Evolutionary conservation across 2,113 vertebrate genomes (phyloP).

Genomic region (Macaca fascicularis): T2T-MFA8v1.1 NC_088376.1:13932001-13932500

Average conservation of each 20-base stretch:
- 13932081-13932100: neutral
- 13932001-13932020: neutral
- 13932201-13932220: neutral
- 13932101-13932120: neutral
- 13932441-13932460: constrained; percentile 70
- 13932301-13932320: constrained; percentile 2
- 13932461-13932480: constrained; percentile 69
- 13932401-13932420: neutral
- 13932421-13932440: neutral
- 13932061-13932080: neutral
- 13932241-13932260: neutral
- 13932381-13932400: neutral
- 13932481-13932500: constrained; percentile 71
- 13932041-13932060: neutral
- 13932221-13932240: neutral
- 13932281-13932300: neutral
- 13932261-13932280: neutral
- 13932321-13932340: neutral
- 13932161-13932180: neutral
- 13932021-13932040: neutral
- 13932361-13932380: constrained; percentile 42
- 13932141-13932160: neutral
- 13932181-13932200: neutral
- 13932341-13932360: neutral
- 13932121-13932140: neutral